Evolutionary conservation across 2,797 vertebrate genomes (phyloP).

Genomic region (Hirundo rustica): DNA sequence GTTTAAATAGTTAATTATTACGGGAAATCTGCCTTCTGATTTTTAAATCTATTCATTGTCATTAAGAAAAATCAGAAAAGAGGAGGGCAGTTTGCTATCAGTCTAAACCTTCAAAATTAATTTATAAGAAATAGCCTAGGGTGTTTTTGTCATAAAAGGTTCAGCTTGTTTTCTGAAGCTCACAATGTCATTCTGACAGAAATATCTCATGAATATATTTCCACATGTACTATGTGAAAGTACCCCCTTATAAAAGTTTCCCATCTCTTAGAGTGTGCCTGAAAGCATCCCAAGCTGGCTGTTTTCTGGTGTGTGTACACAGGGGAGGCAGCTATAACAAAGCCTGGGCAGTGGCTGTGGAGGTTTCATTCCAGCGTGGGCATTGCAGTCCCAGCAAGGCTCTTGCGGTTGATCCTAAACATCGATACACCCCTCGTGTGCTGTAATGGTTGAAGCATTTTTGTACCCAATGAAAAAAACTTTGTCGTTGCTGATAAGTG

Average conservation of each 20-base stretch:
- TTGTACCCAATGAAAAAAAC: neutral
- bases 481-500: neutral
- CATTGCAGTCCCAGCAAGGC: fast-evolving
- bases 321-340: fast-evolving
- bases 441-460: neutral
- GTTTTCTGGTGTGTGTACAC: neutral
- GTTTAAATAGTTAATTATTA: constrained; percentile 13
- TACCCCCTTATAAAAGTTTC: neutral
- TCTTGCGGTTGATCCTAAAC: fast-evolving
- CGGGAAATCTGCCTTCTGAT: neutral
- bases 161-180: neutral
- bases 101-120: neutral
- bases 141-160: neutral
- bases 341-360: fast-evolving
- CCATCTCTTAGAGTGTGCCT: neutral
- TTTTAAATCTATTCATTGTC: neutral
- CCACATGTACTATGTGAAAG: fast-evolving
- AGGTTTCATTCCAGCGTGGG: fast-evolving
- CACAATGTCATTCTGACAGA: neutral
- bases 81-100: neutral
- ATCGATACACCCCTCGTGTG: fast-evolving
- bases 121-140: neutral
- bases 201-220: neutral
- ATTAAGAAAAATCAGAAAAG: neutral
- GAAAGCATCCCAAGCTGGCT: neutral